phyloP scores from a whole-genome alignment of 1,140 invertebrate genomes.

The Antheraea mylitta region DNA sequence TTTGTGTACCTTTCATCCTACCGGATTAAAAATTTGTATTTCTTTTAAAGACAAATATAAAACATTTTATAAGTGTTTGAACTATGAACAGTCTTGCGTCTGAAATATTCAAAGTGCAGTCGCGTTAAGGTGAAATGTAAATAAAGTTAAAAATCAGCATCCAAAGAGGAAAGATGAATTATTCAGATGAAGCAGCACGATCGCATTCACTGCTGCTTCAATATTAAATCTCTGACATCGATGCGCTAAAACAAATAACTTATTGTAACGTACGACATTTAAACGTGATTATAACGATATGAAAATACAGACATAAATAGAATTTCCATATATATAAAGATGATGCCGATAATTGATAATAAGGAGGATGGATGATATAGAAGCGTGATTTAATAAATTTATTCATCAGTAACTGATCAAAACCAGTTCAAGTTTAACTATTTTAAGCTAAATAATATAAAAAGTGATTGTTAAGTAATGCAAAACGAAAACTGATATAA shows the following conservation, averaged over 20 bases:
- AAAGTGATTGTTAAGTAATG: no score
- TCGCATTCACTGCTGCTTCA: constrained; percentile 26
- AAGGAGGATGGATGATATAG: no score
- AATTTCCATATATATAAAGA: no score
- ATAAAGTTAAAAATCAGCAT: constrained; percentile 33
- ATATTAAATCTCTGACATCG: constrained; percentile 41
- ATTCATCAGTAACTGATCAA: no score
- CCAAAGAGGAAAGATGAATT: constrained; percentile 29
- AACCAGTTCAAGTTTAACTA: no score
- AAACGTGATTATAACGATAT: constrained; percentile 6
- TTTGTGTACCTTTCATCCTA: no score
- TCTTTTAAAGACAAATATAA: background rate
- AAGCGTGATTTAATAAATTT: no score
- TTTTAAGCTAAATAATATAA: no score
- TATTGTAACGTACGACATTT: constrained; percentile 17
- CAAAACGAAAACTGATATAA: no score
- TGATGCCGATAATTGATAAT: no score
- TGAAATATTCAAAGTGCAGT: constrained; percentile 18
- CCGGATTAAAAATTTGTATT: no score
- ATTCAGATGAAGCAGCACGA: constrained; percentile 25
- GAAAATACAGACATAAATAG: background rate
- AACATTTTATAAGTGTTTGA: background rate
- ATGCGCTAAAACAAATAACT: constrained; percentile 28
- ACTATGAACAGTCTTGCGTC: constrained; percentile 2
- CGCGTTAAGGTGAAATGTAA: constrained; percentile 20